Evolutionary conservation across 2,797 vertebrate genomes (phyloP).

Genomic region (Decapterus maruadsi): DNA sequence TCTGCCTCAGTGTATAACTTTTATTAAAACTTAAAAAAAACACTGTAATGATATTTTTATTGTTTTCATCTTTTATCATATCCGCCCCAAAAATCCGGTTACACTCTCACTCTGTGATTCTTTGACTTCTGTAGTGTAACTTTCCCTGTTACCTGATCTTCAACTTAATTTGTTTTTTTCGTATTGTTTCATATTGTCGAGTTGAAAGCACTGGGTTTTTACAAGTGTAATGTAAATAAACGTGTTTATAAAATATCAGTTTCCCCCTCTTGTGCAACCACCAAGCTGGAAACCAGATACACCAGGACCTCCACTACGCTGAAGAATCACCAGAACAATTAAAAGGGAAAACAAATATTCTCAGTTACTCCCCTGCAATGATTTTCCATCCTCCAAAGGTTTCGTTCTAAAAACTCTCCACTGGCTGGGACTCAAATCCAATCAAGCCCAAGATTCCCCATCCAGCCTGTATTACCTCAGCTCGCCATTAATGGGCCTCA

Average conservation of each 20-base stretch:
- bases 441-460: slow-evolving; percentile 56
- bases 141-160: background rate
- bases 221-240: background rate
- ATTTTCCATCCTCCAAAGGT: slow-evolving; percentile 26
- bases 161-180: too few species aligned
- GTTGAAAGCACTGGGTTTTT: background rate
- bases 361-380: slow-evolving; percentile 1
- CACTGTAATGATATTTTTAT: background rate
- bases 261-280: background rate
- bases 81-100: background rate
- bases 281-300: background rate
- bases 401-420: slow-evolving; percentile 26
- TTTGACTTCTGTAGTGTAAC: background rate
- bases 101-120: too few species aligned
- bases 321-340: slow-evolving; percentile 15
- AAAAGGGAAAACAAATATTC: slow-evolving; percentile 22
- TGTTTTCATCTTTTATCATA: too few species aligned
- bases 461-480: slow-evolving; percentile 62
- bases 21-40: too few species aligned
- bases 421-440: slow-evolving; percentile 64
- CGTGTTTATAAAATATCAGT: background rate
- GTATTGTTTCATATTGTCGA: too few species aligned
- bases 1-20: too few species aligned
- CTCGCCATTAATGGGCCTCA: slow-evolving; percentile 61
- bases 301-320: background rate